Conservation (phyloP, 2,888 invertebrate species). For the Alitta virens region DNA sequence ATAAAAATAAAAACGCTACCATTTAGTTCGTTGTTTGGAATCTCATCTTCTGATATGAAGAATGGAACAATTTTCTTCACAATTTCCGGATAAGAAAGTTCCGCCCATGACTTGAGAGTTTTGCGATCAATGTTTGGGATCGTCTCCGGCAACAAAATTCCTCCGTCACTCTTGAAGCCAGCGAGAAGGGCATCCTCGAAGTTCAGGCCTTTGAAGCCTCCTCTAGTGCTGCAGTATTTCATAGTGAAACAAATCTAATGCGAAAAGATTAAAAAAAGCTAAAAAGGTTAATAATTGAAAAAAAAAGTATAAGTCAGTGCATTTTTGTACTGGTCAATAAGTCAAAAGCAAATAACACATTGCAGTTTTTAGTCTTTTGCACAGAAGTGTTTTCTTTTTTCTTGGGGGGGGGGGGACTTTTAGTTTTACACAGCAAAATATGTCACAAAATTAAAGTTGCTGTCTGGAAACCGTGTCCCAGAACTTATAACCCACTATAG, state of each 20-base stretch:
- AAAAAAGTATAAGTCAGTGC: no score
- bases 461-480: no score
- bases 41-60: slow-evolving; percentile 55
- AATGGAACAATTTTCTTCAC: slow-evolving; percentile 50
- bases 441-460: no score
- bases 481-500: no score
- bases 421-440: no score
- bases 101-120: slow-evolving; percentile 47
- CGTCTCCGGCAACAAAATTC: slow-evolving; percentile 55
- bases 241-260: slow-evolving; percentile 25
- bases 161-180: slow-evolving; percentile 58
- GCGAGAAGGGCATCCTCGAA: slow-evolving; percentile 51
- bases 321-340: no score
- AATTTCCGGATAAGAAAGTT: slow-evolving; percentile 51
- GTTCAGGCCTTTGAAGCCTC: slow-evolving; percentile 36
- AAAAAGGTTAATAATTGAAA: no score
- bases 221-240: slow-evolving; percentile 55
- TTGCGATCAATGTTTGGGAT: slow-evolving; percentile 44
- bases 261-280: background rate
- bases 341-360: no score
- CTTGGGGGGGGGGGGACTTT: no score
- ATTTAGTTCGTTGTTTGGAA: slow-evolving; percentile 46
- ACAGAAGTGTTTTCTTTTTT: no score
- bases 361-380: no score
- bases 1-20: no score